Evolutionary conservation across 2,888 invertebrate species (phyloP), one percentile per base, ranked within the genome.

Genomic region (Tetheella fluctuosa): DNA sequence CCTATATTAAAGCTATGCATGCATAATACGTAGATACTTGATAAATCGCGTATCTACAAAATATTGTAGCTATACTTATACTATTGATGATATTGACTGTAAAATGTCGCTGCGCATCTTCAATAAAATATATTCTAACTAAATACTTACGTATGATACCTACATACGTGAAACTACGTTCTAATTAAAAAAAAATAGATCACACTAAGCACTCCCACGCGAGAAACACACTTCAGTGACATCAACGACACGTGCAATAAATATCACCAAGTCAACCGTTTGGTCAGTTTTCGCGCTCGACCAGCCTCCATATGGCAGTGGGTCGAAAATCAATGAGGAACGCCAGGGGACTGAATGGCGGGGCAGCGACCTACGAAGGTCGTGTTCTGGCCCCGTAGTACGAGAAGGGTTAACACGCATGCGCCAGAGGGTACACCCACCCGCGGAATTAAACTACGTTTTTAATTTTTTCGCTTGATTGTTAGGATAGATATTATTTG

Each of bases 361-460:
- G 87, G 84, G 84, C 85, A 83, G 80, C 86, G 89, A 90, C 90
- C 90, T 90, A 82, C 78, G 86, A 89, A 90, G 91, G 91, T 90
- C 90, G 90, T 70, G 70, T 76, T 69, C 70, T 73, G 74, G 77
- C 76, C 77, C 79, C 77, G 89, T 91, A 90, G 86, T 91, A 91
- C 90, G 88, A 77, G 83, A 84, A 78, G 80, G 82, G 74, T 73
- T 70, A 80, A 20, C 73, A 74, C 90, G 90, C 91, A 90, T 90
- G 91, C 91, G 91, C 81, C 62, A 37, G 42, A 2, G 54, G 37
- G 25, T 54, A 23, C 48, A n/a, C n/a, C n/a, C n/a, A 55, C 42
- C 17, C 23, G 15, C 52, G 13, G 54, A 55, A 23, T 17, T 23
- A 57, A 54, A 30, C 54, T 17, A 20, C 30, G 30, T 30, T 52